Base-by-base conservation (phyloP, 2,113 vertebrate species). In the Indicator indicator region DNA sequence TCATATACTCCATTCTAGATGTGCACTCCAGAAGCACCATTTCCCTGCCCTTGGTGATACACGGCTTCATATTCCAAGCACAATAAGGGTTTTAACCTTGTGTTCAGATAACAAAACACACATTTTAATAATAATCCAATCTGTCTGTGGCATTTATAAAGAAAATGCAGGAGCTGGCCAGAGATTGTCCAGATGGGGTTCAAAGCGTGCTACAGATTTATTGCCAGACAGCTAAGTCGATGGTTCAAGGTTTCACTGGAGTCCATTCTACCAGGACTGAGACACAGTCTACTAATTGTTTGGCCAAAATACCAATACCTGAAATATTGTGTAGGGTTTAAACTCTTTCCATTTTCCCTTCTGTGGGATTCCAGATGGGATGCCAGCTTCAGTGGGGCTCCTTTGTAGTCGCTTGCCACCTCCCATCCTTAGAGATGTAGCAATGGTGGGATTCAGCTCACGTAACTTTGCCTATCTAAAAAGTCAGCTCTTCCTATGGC, bases 1-100 rank as follows among this genome's bases (percentile, higher is more conserved):
- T 96, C 95, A 96, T 96, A 96, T 92, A 95, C 95, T 95, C 96
- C 96, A 96, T 96, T 96, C 96, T 96, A 86, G 95, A 90, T 93
- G 96, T 96, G 96, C 96, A 96, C 96, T 95, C 93, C 83, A 72
- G 91, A 78, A 90, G 94, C 90, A 82, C 91, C 91, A 46, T 94
- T 87, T 63, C 93, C 94, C 95, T 85, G 86, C 93, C 92, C 81
- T 76, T 76, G 89, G 62, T 93, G 92, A 71, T 54, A 90, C 52
- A 30, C 69, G 58, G 83, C 77, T 89, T 81, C 86, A 14, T 79
- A 55, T 16, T 84, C 11, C 70, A 92, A 81, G n/a, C 50, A 9
- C 16, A 15, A 18, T 23, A 64, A 69, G 73, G 46, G 90, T 55
- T 81, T 83, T 73, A 92, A 36, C 77, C 70, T 68, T 72, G 73